These are phyloP conservation scores for Caloenas nicobarica DNA, from an alignment of 2,113 vertebrate genomes.

Conservation along the genomic window DNA sequence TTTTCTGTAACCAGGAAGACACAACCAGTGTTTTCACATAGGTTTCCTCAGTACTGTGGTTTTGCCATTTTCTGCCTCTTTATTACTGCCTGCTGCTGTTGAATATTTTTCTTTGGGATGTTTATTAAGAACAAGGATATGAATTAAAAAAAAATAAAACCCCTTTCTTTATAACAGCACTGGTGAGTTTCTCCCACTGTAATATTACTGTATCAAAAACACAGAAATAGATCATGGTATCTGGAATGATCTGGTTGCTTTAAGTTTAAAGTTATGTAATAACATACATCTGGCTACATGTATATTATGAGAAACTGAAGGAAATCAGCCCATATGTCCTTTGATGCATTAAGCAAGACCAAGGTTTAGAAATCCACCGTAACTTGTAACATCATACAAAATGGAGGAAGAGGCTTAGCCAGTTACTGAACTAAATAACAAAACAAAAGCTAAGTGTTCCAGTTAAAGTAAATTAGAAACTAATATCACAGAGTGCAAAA, in stretches of 20 bases:
- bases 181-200: constrained; percentile 50
- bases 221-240: constrained; percentile 55
- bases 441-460: not conserved
- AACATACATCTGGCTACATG: constrained; percentile 58
- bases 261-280: constrained; percentile 68
- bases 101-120: constrained; percentile 74
- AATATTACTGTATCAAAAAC: constrained; percentile 56
- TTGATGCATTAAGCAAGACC: constrained; percentile 62
- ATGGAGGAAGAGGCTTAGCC: not conserved
- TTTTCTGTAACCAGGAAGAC: constrained; percentile 88
- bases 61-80: constrained; percentile 80
- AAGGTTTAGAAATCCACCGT: constrained; percentile 49
- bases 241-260: constrained; percentile 47
- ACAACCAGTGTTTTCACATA: constrained; percentile 82
- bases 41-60: constrained; percentile 79
- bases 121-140: constrained; percentile 78
- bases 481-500: not conserved
- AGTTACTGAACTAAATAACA: not conserved
- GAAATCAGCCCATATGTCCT: constrained; percentile 61
- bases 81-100: constrained; percentile 74
- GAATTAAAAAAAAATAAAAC: constrained; percentile 61
- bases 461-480: constrained; percentile 9
- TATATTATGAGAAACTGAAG: constrained; percentile 49
- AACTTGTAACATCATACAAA: constrained; percentile 32
- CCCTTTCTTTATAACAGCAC: constrained; percentile 43